Percentiles rank a stretch among this genome's conserved stretches.
These are phyloP conservation scores for Serranus cabrilla DNA, from an alignment of 2,797 vertebrate species.

Conservation along the genomic window DNA sequence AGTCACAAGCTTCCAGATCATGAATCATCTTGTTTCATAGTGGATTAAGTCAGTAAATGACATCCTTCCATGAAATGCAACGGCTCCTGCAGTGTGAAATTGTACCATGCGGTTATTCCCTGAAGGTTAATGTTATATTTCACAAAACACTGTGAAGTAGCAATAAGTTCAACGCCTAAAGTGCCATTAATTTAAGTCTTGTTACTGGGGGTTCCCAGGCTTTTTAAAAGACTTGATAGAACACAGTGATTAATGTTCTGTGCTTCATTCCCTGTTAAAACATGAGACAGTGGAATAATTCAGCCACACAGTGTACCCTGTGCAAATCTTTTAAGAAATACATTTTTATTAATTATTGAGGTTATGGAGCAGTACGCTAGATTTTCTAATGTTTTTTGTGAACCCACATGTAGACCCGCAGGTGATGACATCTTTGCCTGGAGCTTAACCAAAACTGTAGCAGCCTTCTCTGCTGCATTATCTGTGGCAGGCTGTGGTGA, in stretches of 20 bases:
- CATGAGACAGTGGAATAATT: background rate
- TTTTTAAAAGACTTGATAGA: background rate
- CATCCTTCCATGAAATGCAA: background rate
- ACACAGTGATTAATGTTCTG: too few relatives aligned
- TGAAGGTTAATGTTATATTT: slow-evolving; percentile 3
- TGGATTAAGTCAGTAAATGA: slow-evolving; percentile 25
- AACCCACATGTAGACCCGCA: background rate
- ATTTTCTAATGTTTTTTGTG: background rate
- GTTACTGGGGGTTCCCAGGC: background rate
- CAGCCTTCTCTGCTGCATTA: background rate
- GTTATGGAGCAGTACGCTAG: background rate
- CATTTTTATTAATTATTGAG: too few relatives aligned
- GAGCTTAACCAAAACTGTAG: background rate
- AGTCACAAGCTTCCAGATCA: slow-evolving; percentile 34
- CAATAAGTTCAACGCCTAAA: background rate
- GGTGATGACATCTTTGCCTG: background rate
- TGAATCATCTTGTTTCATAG: slow-evolving; percentile 23
- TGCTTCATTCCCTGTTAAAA: background rate
- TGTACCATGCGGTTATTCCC: background rate
- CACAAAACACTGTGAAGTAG: background rate
- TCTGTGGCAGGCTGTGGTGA: background rate
- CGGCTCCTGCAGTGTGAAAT: background rate
- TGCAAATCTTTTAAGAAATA: background rate
- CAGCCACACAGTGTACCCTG: background rate
- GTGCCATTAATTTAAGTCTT: background rate